These are phyloP conservation scores for Drosophila aff. DNA, from an alignment of 1,140 invertebrate species.

Conservation along the genomic window DNA sequence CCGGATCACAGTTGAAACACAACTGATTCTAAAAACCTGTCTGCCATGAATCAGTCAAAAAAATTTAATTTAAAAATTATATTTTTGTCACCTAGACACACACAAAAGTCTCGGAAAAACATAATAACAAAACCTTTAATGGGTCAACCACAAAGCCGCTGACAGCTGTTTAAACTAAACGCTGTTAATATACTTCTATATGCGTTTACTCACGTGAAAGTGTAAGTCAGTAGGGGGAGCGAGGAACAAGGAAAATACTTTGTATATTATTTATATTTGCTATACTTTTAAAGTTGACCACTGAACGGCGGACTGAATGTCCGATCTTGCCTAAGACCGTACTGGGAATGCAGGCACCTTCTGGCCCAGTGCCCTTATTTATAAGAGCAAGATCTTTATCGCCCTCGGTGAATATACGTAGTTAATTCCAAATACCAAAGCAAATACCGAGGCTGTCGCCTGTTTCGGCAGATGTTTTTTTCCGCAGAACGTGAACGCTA, in stretches of 20 bases:
- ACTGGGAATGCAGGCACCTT: conserved; percentile 16
- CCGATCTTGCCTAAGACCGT: conserved; percentile 22
- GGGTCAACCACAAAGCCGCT: conserved; percentile 27
- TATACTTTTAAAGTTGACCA: conserved; percentile 5
- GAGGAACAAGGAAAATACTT: background rate
- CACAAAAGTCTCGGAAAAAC: conserved; percentile 8
- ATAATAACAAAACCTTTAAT: conserved; percentile 4
- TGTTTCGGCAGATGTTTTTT: conserved; percentile 61
- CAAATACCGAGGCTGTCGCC: conserved; percentile 28
- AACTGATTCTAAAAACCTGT: conserved; percentile 15
- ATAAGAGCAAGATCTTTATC: conserved; percentile 20
- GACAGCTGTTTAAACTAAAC: conserved; percentile 45
- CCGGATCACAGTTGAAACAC: conserved; percentile 18
- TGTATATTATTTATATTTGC: background rate
- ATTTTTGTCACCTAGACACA: conserved; percentile 3
- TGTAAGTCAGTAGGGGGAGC: background rate
- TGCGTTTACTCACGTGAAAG: conserved; percentile 40
- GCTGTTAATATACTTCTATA: background rate
- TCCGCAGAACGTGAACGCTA: conserved; percentile 38
- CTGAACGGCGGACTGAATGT: conserved; percentile 3
- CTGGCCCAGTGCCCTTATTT: conserved; percentile 38
- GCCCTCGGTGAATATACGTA: conserved; percentile 14
- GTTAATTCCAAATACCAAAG: conserved; percentile 44
- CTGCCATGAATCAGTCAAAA: background rate
- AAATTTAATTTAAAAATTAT: conserved; percentile 7